These are phyloP conservation scores for Hydropsyche tenuis DNA, from an alignment of 1,140 invertebrate genomes.

Conservation along the genomic window DNA sequence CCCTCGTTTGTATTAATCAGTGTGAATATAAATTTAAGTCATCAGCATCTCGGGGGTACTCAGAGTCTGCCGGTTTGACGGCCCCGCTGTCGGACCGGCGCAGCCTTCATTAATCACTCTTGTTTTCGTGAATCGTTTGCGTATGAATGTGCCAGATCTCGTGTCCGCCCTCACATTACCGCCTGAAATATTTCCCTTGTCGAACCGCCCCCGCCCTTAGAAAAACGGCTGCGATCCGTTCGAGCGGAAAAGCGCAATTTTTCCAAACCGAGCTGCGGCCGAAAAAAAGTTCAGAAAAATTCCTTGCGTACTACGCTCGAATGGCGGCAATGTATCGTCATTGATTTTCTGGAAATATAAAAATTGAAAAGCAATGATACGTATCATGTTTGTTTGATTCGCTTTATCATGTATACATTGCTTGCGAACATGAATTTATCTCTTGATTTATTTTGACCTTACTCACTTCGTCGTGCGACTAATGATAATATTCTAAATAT, in stretches of 20 bases:
- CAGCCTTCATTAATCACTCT: conserved; percentile 32
- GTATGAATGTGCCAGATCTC: conserved; percentile 3
- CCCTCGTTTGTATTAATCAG: conserved; percentile 41
- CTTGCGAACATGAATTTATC: too few relatives aligned
- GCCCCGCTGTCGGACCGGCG: conserved; percentile 15
- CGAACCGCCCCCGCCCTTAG: neutral
- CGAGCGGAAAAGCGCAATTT: conserved; percentile 14
- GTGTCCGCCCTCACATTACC: conserved; percentile 6
- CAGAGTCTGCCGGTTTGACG: conserved; percentile 12
- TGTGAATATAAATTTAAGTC: conserved; percentile 37
- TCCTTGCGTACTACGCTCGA: neutral
- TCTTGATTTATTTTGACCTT: too few relatives aligned
- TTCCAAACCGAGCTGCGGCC: neutral
- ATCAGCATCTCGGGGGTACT: conserved; percentile 22
- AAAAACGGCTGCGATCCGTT: too few relatives aligned
- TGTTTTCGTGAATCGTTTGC: conserved; percentile 27
- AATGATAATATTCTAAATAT: too few relatives aligned
- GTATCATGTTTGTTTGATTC: too few relatives aligned
- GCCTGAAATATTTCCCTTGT: neutral
- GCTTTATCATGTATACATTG: conserved; percentile 12
- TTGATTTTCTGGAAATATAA: too few relatives aligned
- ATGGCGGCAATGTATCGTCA: too few relatives aligned
- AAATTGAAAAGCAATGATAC: too few relatives aligned
- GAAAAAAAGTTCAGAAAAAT: neutral
- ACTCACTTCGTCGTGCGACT: too few relatives aligned